Percentiles rank a stretch among this genome's conserved stretches.
phyloP scores from a whole-genome alignment of 64 coral and sea anemone species.

The Pocillopora verrucosa region DNA sequence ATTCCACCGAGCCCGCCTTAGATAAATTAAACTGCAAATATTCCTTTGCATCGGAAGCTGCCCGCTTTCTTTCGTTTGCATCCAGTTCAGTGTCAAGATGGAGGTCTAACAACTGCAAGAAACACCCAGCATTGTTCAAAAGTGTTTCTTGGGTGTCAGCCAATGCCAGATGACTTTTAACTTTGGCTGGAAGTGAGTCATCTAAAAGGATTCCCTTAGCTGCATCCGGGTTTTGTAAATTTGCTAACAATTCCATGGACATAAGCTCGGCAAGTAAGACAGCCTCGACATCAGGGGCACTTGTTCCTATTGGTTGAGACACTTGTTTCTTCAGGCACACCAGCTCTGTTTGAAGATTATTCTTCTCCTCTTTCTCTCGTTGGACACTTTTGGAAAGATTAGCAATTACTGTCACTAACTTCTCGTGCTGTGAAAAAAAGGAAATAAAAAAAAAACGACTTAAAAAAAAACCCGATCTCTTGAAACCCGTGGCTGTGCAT shows the following conservation, averaged over 20 bases:
- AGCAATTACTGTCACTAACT: conserved; percentile 83
- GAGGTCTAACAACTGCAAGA: conserved; percentile 44
- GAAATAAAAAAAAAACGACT: neutral
- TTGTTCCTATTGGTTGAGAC: conserved; percentile 65
- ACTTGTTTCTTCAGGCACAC: conserved; percentile 81
- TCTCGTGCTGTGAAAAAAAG: conserved; percentile 65
- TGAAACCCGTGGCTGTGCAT: neutral
- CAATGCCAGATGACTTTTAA: conserved; percentile 43
- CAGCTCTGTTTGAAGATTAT: conserved; percentile 77
- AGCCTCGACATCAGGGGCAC: conserved; percentile 76
- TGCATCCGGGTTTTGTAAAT: conserved; percentile 58
- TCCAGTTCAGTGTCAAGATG: conserved; percentile 30
- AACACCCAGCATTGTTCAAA: conserved; percentile 51
- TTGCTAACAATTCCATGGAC: conserved; percentile 81
- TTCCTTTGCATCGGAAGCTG: conserved; percentile 6
- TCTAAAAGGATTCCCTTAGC: conserved; percentile 27
- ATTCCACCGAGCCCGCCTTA: conserved; percentile 24
- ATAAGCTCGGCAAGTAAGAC: conserved; percentile 78
- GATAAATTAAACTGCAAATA: conserved; percentile 30
- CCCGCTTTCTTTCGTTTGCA: neutral
- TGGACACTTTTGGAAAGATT: conserved; percentile 96
- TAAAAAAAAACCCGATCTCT: neutral
- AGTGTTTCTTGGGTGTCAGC: conserved; percentile 46
- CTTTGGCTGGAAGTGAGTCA: conserved; percentile 44
- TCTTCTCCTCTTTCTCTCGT: conserved; percentile 85